Percentiles rank a stretch among this genome's conserved stretches.
phyloP scores from a whole-genome alignment of 1,140 invertebrate species.

The Panonychus citri region DNA sequence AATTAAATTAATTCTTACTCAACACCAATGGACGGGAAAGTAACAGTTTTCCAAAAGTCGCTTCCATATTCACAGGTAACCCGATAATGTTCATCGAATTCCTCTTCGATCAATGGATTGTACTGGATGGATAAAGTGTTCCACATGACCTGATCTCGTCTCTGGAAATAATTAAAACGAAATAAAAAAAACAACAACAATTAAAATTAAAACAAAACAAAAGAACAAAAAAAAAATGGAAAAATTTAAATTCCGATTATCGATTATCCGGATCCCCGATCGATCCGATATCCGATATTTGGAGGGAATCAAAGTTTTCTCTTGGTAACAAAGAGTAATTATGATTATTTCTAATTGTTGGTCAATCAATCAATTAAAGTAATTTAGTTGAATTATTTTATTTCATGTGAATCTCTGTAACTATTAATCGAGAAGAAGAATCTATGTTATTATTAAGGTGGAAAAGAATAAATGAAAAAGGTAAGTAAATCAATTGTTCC shows the following conservation, averaged over 20 bases:
- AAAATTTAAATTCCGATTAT: background rate
- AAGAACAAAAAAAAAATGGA: too few species aligned
- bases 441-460: too few species aligned
- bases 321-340: too few species aligned
- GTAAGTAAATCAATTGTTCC: background rate
- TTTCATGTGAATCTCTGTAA: background rate
- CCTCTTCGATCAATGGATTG: constrained; percentile 74
- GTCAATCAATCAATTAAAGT: background rate
- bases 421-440: too few species aligned
- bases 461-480: background rate
- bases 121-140: constrained; percentile 84
- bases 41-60: constrained; percentile 87
- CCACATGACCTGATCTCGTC: constrained; percentile 67
- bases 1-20: constrained; percentile 76
- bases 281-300: too few species aligned
- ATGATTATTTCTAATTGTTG: too few species aligned
- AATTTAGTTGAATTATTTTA: background rate
- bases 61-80: constrained; percentile 90
- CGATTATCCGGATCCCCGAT: too few species aligned
- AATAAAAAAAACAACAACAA: too few species aligned
- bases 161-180: constrained; percentile 25
- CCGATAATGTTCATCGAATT: constrained; percentile 81
- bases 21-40: constrained; percentile 76
- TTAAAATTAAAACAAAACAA: background rate
- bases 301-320: too few species aligned